Evolutionary conservation across 1,140 invertebrate genomes (phyloP).

Genomic region (Bombus waltoni): DNA sequence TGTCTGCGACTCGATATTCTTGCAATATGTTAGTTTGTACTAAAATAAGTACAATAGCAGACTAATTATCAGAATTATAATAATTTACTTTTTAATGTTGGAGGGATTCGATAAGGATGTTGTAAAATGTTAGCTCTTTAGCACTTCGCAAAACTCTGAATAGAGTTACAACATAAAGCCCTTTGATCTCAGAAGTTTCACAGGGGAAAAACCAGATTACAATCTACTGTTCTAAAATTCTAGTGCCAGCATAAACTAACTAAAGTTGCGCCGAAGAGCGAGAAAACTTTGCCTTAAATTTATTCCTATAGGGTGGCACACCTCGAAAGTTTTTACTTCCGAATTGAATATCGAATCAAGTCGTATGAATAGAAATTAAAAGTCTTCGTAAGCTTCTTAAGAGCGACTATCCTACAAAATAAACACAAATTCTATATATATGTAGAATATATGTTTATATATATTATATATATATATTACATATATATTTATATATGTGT

Average conservation of each 20-base stretch:
- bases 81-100: background rate
- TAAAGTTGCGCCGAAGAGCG: background rate
- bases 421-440: too few species aligned
- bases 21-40: background rate
- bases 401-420: too few species aligned
- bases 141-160: background rate
- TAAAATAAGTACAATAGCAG: background rate
- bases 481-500: too few species aligned
- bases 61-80: background rate
- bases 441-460: too few species aligned
- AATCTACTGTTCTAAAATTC: background rate
- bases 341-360: background rate
- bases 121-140: background rate
- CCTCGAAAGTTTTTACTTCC: background rate
- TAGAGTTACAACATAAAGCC: background rate
- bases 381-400: too few species aligned
- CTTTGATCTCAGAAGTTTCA: background rate
- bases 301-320: background rate
- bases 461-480: too few species aligned
- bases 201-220: background rate
- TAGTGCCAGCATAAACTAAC: background rate
- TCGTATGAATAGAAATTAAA: background rate
- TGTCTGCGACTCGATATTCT: background rate
- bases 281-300: background rate
- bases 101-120: background rate